A percentile compares a stretch with the other conserved stretches of the same genome.
These are phyloP conservation scores for Glomeris marginata DNA, from an alignment of 2,888 invertebrate genomes.

Conservation along the genomic window DNA sequence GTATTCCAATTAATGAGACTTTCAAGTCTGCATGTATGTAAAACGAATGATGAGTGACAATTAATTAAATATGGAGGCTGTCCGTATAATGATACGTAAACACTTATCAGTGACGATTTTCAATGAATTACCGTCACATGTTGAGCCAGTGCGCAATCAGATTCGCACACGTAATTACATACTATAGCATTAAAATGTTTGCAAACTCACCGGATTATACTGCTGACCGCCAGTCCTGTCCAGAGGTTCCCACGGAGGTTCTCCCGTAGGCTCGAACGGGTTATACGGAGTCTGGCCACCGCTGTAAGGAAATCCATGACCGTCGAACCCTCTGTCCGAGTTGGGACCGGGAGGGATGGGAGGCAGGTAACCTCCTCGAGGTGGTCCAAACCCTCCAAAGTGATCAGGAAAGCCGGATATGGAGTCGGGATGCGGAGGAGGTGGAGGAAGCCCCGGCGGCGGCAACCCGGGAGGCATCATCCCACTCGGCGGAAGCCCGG, in stretches of 20 bases:
- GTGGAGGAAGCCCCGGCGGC: constrained; percentile 24
- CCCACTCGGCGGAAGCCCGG: constrained; percentile 23
- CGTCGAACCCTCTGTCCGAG: constrained; percentile 6
- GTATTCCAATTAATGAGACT: too few relatives aligned
- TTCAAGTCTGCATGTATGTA: too few relatives aligned
- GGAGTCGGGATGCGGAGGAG: constrained; percentile 14
- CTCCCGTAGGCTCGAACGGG: constrained; percentile 13
- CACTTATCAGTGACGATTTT: too few relatives aligned
- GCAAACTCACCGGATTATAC: constrained; percentile 7
- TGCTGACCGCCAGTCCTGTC: constrained; percentile 7
- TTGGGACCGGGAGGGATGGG: constrained; percentile 8
- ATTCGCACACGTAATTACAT: too few relatives aligned
- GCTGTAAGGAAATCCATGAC: constrained; percentile 2
- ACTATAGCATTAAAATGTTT: too few relatives aligned
- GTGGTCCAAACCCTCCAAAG: constrained; percentile 13
- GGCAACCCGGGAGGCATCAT: constrained; percentile 22
- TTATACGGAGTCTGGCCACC: constrained; percentile 9
- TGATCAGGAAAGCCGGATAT: constrained; percentile 15
- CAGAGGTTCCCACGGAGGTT: constrained; percentile 11
- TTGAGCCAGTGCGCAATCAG: too few relatives aligned
- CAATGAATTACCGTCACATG: too few relatives aligned
- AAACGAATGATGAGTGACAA: too few relatives aligned
- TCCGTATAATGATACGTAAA: too few relatives aligned
- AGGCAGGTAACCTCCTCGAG: not conserved
- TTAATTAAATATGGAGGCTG: too few relatives aligned